Base-by-base conservation (phyloP, 2,888 invertebrate genomes). In the Tiphia femorata region DNA sequence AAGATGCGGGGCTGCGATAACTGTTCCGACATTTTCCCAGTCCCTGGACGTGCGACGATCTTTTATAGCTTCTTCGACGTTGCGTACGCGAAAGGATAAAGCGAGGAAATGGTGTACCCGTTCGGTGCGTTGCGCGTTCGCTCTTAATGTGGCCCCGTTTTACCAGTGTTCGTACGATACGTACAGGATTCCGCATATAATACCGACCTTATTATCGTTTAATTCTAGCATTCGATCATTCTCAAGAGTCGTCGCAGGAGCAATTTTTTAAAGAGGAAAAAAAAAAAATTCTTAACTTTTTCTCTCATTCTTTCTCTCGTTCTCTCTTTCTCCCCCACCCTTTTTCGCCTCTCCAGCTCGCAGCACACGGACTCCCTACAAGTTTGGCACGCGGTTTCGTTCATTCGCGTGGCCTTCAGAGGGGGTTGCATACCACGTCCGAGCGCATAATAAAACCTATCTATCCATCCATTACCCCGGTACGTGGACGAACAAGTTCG, bases 1-100 rank as follows among this genome's bases (percentile, higher is more conserved):
- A 63, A 75, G 71, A 73, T 70, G 72, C 67, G 67, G 67, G 62
- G 62, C 61, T 63, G 61, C 68, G 73, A 75, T 76, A 73, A 68
- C 58, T 48, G 59, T 35, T 49, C 58, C 65, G 62, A 65, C 68
- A 58, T 65, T 69, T 69, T 62, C 55, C 54, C 40, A 42, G 46
- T 46, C 47, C 49, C 54, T 50, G 40, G 33, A 33, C 42, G 54
- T 56, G 47, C 37, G 44, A 17, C 43, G 40, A 30, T 58, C 54
- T 50, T 49, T 42, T 46, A n/a, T n/a, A n/a, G n/a, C 30, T 40
- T 25, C 8, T 20, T 16, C 48, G 21, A 47, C 29, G 47, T 46
- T 48, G 47, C 46, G 38, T 48, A 48, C 46, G 47, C 47, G 48
- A 29, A 12, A 27, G 40, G 20, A 14, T 14, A 48, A 19, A 27